phyloP scores from a whole-genome alignment of 92 coral and sea anemone genomes.

The Epizoanthus stellaris region DNA sequence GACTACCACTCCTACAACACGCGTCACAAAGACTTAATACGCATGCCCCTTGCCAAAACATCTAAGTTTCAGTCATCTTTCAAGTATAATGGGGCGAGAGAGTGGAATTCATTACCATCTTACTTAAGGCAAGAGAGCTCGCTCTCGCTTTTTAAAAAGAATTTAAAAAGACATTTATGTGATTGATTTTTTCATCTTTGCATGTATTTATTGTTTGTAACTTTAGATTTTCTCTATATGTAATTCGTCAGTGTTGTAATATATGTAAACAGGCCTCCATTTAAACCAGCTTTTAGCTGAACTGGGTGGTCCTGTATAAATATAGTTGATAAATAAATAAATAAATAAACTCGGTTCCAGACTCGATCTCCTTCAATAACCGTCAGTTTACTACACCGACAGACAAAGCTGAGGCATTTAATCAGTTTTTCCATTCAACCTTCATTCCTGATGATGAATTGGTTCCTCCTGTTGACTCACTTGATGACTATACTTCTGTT shows the following conservation, averaged over 20 bases:
- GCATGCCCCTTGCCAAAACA: slow-evolving; percentile 22
- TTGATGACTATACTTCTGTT: too few relatives aligned
- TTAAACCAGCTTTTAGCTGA: slow-evolving; percentile 11
- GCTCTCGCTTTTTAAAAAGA: slow-evolving; percentile 19
- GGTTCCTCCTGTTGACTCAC: too few relatives aligned
- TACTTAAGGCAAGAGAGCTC: slow-evolving; percentile 4
- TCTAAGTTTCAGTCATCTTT: slow-evolving; percentile 5
- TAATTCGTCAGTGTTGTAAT: slow-evolving; percentile 15
- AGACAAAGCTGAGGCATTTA: too few relatives aligned
- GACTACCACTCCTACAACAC: slow-evolving; percentile 1
- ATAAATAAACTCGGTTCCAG: too few relatives aligned
- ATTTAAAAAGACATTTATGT: slow-evolving; percentile 9
- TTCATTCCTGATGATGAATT: too few relatives aligned
- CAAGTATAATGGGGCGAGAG: slow-evolving; percentile 18
- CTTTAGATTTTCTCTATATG: neutral
- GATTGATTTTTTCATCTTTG: neutral
- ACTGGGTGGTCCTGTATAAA: too few relatives aligned
- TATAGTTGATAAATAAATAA: slow-evolving; percentile 15
- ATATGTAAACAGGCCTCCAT: neutral
- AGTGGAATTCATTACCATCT: slow-evolving; percentile 15
- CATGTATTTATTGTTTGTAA: neutral
- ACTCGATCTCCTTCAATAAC: too few relatives aligned
- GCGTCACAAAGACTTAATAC: slow-evolving; percentile 22
- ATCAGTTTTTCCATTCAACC: too few relatives aligned
- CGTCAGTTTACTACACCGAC: too few relatives aligned